These are phyloP conservation scores for Amorpha juglandis DNA, from an alignment of 2,888 invertebrate genomes.

Conservation along the genomic window DNA sequence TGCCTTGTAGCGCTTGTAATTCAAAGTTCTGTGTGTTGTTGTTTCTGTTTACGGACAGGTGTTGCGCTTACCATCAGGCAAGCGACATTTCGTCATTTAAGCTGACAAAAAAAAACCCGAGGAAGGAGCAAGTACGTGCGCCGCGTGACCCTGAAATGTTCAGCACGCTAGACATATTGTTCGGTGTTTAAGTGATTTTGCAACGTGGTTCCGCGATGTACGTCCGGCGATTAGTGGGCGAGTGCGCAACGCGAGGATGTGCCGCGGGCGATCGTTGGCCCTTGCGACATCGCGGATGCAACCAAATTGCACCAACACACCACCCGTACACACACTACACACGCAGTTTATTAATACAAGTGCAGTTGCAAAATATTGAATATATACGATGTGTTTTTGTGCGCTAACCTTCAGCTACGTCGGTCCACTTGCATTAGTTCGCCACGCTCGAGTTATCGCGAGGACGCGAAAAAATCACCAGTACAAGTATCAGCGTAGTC, in stretches of 20 bases:
- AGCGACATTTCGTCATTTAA: too few relatives aligned
- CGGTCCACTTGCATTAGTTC: constrained; percentile 78
- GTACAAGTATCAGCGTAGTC: constrained; percentile 31
- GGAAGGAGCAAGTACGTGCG: background rate
- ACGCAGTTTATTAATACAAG: constrained; percentile 76
- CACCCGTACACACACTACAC: constrained; percentile 62
- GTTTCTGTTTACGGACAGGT: too few relatives aligned
- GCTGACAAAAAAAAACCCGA: too few relatives aligned
- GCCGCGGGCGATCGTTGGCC: constrained; percentile 58
- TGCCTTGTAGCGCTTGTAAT: too few relatives aligned
- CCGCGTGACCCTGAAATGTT: constrained; percentile 43
- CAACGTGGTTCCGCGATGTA: constrained; percentile 72
- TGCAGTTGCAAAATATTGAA: constrained; percentile 79
- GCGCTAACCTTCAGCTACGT: constrained; percentile 75
- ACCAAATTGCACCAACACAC: constrained; percentile 72
- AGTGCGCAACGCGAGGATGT: constrained; percentile 79
- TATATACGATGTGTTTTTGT: constrained; percentile 72
- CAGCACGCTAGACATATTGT: constrained; percentile 50
- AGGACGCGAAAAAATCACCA: constrained; percentile 68
- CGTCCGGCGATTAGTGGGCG: constrained; percentile 77
- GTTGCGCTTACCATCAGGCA: too few relatives aligned
- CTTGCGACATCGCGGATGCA: constrained; percentile 82
- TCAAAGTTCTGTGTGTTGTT: too few relatives aligned
- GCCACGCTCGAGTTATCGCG: constrained; percentile 75
- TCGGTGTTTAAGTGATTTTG: constrained; percentile 54